A percentile compares a stretch with the other conserved stretches of the same genome.
phyloP scores from a whole-genome alignment of 2,888 invertebrate genomes.

The Ramazzottius varieornatus region DNA sequence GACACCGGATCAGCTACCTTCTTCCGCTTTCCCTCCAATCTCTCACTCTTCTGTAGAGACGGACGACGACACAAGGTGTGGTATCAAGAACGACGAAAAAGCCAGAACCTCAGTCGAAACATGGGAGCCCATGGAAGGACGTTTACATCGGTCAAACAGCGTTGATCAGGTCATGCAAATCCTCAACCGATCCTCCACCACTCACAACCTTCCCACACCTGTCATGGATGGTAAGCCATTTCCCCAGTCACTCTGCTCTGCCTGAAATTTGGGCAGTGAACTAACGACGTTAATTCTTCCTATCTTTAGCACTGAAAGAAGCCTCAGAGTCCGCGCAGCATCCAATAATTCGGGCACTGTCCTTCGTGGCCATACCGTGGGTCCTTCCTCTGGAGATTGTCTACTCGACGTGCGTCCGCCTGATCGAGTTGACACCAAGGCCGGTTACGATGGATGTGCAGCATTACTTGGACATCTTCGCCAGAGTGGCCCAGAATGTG shows the following conservation, averaged over 20 bases:
- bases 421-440: not conserved
- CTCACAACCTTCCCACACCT: not conserved
- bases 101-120: too few species aligned
- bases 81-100: too few species aligned
- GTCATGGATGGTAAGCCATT: not conserved
- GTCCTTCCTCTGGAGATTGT: constrained; percentile 17
- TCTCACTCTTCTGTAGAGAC: too few species aligned
- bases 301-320: not conserved
- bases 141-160: too few species aligned
- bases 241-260: too few species aligned
- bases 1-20: too few species aligned
- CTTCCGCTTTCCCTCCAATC: too few species aligned
- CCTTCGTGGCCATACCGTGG: constrained; percentile 14
- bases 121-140: too few species aligned
- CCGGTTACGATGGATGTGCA: not conserved
- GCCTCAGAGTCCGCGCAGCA: not conserved
- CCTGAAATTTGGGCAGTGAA: too few species aligned
- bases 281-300: too few species aligned
- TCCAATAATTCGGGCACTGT: not conserved
- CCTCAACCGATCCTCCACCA: not conserved
- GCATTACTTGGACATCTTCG: not conserved
- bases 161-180: too few species aligned
- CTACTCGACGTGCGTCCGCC: constrained; percentile 12
- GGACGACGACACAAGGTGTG: too few species aligned
- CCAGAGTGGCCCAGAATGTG: not conserved